These are phyloP conservation scores for Chrysomallon squamiferum DNA, from an alignment of 1,140 invertebrate genomes.

Conservation along the genomic window DNA sequence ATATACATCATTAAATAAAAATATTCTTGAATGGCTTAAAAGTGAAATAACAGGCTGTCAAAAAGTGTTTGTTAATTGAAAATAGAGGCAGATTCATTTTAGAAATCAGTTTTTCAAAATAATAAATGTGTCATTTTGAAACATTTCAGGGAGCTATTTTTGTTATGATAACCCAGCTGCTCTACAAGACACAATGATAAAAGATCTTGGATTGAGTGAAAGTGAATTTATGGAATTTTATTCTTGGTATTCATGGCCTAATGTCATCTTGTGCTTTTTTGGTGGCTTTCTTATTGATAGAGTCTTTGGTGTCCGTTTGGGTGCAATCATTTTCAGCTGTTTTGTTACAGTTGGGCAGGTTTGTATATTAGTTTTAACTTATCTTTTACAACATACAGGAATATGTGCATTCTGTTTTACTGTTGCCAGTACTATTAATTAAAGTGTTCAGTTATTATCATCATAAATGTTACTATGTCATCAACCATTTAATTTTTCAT, in stretches of 20 bases:
- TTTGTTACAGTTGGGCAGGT: slow-evolving; percentile 82
- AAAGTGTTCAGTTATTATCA: background rate
- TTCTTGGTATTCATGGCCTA: slow-evolving; percentile 97
- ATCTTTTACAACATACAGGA: background rate
- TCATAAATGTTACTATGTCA: background rate
- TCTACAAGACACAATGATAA: slow-evolving; percentile 84
- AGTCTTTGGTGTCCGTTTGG: slow-evolving; percentile 91
- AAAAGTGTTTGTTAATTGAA: background rate
- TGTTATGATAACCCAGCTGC: slow-evolving; percentile 97
- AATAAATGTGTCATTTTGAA: background rate
- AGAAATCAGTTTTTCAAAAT: background rate
- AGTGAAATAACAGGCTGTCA: background rate
- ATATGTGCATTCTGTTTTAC: background rate
- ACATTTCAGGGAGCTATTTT: slow-evolving; percentile 89
- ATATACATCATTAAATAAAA: background rate
- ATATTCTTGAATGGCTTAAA: background rate
- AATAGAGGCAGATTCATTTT: background rate
- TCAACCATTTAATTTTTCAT: background rate
- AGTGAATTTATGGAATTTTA: slow-evolving; percentile 87
- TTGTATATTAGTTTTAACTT: slow-evolving; percentile 11
- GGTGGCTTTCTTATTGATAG: slow-evolving; percentile 95
- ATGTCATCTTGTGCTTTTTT: slow-evolving; percentile 93
- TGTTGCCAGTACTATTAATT: background rate
- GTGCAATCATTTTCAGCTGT: slow-evolving; percentile 88
- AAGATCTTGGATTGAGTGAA: slow-evolving; percentile 82